A percentile compares a stretch with the other conserved stretches of the same genome.
Evolutionary conservation across 2,113 vertebrate genomes (phyloP).

Genomic region (Helogale parvula): DNA sequence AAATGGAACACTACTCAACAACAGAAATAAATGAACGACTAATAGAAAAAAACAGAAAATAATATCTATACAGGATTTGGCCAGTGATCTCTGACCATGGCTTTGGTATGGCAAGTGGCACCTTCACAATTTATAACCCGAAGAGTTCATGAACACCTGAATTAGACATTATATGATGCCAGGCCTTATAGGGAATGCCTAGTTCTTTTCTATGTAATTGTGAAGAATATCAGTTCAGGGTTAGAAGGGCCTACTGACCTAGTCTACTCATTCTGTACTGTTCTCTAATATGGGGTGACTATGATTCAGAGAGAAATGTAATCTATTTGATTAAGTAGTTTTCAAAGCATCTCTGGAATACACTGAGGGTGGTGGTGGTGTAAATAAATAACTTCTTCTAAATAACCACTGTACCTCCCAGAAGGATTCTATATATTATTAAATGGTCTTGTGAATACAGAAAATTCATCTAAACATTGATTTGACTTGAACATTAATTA

Average conservation of each 20-base stretch:
- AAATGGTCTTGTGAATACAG: conserved; percentile 12
- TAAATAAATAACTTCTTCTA: conserved; percentile 24
- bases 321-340: not conserved
- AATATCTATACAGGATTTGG: not conserved
- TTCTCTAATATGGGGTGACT: not conserved
- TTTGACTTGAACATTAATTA: conserved; percentile 27
- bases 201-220: conserved; percentile 7
- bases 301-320: conserved; percentile 20
- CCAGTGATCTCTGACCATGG: not conserved
- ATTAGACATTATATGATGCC: not conserved
- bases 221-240: conserved; percentile 41
- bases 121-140: not conserved
- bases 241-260: conserved; percentile 43
- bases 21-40: too few relatives aligned
- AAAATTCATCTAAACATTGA: conserved; percentile 22
- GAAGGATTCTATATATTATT: not conserved
- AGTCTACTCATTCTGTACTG: not conserved
- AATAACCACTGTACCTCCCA: not conserved
- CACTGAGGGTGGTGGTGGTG: not conserved
- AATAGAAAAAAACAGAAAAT: not conserved
- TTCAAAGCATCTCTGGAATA: conserved; percentile 44
- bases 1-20: too few relatives aligned
- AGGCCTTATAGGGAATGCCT: not conserved
- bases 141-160: not conserved
- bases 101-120: not conserved